phyloP scores from a whole-genome alignment of 2,888 invertebrate genomes.

The Macrosoma leucophasiata region DNA sequence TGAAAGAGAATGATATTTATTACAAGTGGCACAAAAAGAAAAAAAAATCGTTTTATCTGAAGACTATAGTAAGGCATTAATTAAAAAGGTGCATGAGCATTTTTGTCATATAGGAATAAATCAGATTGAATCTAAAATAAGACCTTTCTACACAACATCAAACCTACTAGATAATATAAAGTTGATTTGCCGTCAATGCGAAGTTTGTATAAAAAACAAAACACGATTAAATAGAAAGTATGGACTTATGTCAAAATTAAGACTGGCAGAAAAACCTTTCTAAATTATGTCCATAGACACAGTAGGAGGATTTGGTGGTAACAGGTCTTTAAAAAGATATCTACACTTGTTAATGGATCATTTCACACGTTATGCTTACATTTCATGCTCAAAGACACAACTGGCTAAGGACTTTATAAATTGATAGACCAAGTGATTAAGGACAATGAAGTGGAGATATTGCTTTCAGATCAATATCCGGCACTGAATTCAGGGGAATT shows the following conservation, averaged over 20 bases:
- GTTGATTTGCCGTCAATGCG: slow-evolving; percentile 7
- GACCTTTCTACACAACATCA: slow-evolving; percentile 14
- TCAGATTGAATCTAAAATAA: slow-evolving; percentile 12
- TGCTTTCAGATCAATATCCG: slow-evolving; percentile 9
- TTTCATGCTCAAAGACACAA: slow-evolving; percentile 7
- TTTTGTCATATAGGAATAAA: slow-evolving; percentile 15
- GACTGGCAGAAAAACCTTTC: slow-evolving; percentile 7
- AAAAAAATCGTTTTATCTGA: slow-evolving; percentile 12
- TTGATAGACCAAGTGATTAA: slow-evolving; percentile 8
- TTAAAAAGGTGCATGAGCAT: slow-evolving; percentile 13
- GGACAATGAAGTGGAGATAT: slow-evolving; percentile 8
- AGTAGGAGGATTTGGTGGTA: slow-evolving; percentile 10
- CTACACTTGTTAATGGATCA: slow-evolving; percentile 7
- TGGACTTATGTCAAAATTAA: slow-evolving; percentile 8
- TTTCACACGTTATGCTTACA: slow-evolving; percentile 8
- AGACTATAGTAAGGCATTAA: slow-evolving; percentile 12
- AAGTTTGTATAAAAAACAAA: slow-evolving; percentile 14
- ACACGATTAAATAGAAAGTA: slow-evolving; percentile 7
- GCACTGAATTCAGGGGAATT: slow-evolving; percentile 8
- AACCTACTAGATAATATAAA: slow-evolving; percentile 13
- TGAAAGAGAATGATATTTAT: slow-evolving; percentile 7
- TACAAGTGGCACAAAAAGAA: slow-evolving; percentile 10
- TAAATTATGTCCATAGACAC: slow-evolving; percentile 11
- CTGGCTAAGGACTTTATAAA: slow-evolving; percentile 9
- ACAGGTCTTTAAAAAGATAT: slow-evolving; percentile 8